Percentiles rank a stretch among this genome's conserved stretches.
These are phyloP conservation scores for Polyploca ridens DNA, from an alignment of 2,888 invertebrate genomes.

Conservation along the genomic window DNA sequence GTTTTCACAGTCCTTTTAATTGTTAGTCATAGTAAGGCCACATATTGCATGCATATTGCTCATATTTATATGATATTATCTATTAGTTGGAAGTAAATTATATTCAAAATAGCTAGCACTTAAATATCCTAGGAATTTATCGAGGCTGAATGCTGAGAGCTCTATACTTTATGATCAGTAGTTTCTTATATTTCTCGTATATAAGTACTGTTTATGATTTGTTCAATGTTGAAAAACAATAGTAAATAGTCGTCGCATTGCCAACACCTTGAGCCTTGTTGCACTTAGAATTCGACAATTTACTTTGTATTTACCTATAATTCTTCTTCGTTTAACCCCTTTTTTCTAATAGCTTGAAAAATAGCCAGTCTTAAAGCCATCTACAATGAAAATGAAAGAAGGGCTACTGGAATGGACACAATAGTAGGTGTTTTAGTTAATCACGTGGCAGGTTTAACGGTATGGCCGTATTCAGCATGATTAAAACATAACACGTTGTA, in stretches of 20 bases:
- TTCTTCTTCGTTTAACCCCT: no score
- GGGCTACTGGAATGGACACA: background rate
- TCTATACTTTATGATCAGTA: background rate
- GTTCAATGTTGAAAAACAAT: background rate
- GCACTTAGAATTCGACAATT: background rate
- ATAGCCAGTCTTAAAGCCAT: no score
- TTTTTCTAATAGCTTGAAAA: no score
- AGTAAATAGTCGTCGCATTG: background rate
- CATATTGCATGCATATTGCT: background rate
- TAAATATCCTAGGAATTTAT: background rate
- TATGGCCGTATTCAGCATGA: background rate
- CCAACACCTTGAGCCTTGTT: background rate
- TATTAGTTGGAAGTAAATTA: background rate
- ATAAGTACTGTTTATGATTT: background rate
- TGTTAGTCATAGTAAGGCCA: background rate
- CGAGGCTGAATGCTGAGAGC: slow-evolving; percentile 1
- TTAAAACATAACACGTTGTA: background rate
- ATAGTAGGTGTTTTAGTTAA: background rate
- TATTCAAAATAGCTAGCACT: background rate
- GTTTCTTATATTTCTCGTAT: background rate
- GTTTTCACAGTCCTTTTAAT: background rate
- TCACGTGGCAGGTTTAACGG: background rate
- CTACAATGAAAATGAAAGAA: background rate
- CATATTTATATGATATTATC: background rate
- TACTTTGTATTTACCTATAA: background rate